Conservation (phyloP, 2,797 vertebrate genomes). For the Hafferia zeledoni region DNA sequence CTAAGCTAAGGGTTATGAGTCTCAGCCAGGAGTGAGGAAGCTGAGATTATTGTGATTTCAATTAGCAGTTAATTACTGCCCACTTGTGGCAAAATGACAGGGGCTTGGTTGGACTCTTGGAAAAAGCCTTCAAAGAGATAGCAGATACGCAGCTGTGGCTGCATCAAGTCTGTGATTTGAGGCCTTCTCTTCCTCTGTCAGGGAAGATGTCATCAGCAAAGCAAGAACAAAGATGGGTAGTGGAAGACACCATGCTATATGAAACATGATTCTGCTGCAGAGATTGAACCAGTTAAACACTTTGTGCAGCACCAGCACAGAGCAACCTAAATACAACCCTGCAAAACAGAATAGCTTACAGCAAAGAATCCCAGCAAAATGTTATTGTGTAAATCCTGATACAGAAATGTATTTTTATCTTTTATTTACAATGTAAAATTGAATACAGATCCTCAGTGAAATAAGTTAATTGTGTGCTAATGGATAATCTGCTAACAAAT, state of each 20-base stretch:
- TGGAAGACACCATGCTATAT: not conserved
- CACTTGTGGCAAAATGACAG: not conserved
- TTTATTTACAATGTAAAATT: not conserved
- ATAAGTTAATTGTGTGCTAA: not conserved
- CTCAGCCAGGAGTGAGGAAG: not conserved
- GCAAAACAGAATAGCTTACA: not conserved
- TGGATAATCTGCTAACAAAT: not conserved
- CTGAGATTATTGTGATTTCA: not conserved
- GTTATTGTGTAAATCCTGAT: not conserved
- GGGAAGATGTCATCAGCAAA: not conserved
- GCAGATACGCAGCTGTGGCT: not conserved
- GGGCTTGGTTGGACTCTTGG: not conserved
- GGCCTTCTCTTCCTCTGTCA: not conserved
- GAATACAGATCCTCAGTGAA: not conserved
- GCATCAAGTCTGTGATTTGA: not conserved
- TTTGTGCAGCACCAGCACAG: not conserved
- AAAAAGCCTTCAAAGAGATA: not conserved
- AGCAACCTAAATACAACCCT: not conserved
- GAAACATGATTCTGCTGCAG: not conserved
- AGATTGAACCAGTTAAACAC: not conserved
- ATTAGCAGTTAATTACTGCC: conserved; percentile 24
- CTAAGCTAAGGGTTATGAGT: rapidly evolving
- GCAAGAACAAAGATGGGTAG: not conserved
- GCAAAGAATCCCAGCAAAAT: not conserved
- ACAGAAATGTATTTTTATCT: not conserved